Percentiles rank a stretch among this genome's conserved stretches.
These are phyloP conservation scores for Mohoua ochrocephala DNA, from an alignment of 2,113 vertebrate genomes.

Conservation along the genomic window DNA sequence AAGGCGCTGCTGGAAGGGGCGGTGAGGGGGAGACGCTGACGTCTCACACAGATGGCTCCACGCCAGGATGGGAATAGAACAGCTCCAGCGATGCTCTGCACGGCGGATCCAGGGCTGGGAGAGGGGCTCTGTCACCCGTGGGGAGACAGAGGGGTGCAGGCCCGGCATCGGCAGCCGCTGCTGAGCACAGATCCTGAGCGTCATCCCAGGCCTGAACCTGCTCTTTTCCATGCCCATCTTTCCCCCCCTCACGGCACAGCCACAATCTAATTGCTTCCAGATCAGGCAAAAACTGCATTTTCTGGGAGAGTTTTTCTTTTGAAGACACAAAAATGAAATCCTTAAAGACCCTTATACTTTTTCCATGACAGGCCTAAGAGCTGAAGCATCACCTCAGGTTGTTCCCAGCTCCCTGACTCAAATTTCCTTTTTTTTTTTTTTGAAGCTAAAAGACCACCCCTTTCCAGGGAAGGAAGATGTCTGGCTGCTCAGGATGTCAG, in stretches of 20 bases:
- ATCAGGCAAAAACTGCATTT: background rate
- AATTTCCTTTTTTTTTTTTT: background rate
- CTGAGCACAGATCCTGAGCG: background rate
- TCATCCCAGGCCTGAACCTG: background rate
- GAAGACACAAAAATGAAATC: background rate
- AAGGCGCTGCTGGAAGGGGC: background rate
- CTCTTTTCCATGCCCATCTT: background rate
- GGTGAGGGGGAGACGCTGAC: background rate
- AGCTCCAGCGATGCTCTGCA: background rate
- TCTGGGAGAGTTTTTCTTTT: background rate
- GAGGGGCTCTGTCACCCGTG: background rate
- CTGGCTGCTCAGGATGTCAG: background rate
- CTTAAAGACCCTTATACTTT: background rate
- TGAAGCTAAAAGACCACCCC: background rate
- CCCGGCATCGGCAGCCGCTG: fast-evolving
- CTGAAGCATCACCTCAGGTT: background rate
- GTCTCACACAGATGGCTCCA: background rate
- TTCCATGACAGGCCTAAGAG: background rate
- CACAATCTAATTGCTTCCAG: background rate
- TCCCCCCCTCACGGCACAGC: fast-evolving
- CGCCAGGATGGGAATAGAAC: background rate
- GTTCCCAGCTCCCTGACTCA: background rate
- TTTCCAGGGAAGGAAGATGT: background rate
- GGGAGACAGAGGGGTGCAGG: background rate
- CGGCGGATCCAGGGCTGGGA: fast-evolving